These are phyloP conservation scores for Gordius sp. DNA, from an alignment of 2,888 invertebrate species.

Conservation along the genomic window DNA sequence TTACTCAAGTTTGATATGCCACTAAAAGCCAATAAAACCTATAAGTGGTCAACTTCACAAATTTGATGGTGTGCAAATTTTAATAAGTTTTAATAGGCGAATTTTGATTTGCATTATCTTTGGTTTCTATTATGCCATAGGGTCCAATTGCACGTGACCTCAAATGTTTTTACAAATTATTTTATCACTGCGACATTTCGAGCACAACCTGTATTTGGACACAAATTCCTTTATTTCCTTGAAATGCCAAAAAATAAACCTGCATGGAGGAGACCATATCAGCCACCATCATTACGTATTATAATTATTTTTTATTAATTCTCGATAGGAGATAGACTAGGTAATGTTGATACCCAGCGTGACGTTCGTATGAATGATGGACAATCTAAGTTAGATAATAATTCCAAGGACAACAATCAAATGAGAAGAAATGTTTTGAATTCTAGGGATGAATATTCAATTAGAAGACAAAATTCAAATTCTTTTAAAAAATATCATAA, in stretches of 20 bases:
- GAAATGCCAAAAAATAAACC: constrained; percentile 1
- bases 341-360: neutral
- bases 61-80: no score
- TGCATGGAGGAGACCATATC: neutral
- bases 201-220: no score
- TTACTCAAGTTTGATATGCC: no score
- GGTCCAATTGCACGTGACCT: no score
- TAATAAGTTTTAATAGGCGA: no score
- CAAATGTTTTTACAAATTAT: no score
- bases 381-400: neutral
- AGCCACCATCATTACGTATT: neutral
- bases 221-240: no score
- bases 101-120: no score
- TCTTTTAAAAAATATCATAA: neutral
- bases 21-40: no score
- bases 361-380: neutral
- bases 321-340: neutral
- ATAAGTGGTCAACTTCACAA: no score
- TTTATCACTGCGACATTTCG: no score
- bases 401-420: neutral
- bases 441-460: neutral
- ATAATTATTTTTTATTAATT: constrained; percentile 2
- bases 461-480: neutral
- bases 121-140: no score
- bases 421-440: neutral